These are phyloP conservation scores for Helleia helle DNA, from an alignment of 2,888 invertebrate species.

Conservation along the genomic window DNA sequence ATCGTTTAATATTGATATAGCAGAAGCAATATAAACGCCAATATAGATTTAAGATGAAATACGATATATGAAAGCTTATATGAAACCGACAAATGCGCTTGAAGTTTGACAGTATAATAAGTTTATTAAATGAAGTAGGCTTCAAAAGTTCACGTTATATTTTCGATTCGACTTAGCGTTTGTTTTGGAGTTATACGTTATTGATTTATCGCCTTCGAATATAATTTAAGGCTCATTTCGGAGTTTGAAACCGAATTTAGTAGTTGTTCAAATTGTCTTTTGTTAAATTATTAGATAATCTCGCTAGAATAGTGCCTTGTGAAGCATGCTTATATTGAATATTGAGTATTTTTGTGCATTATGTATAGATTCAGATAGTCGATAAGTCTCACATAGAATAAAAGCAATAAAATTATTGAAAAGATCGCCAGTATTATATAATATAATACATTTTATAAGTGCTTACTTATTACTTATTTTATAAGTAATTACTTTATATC, in stretches of 20 bases:
- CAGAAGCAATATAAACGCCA: slow-evolving; percentile 65
- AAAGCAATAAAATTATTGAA: slow-evolving; percentile 18
- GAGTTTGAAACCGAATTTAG: slow-evolving; percentile 68
- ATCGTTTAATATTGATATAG: slow-evolving; percentile 15
- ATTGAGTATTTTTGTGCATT: slow-evolving; percentile 58
- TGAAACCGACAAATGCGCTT: slow-evolving; percentile 16
- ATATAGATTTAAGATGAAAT: slow-evolving; percentile 52
- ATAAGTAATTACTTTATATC: slow-evolving; percentile 6
- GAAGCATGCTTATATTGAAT: slow-evolving; percentile 57
- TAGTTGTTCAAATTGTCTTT: slow-evolving; percentile 43
- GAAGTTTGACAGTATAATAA: slow-evolving; percentile 5
- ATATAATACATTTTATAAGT: slow-evolving; percentile 10
- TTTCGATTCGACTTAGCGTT: slow-evolving; percentile 29
- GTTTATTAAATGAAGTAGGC: slow-evolving; percentile 30
- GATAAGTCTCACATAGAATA: slow-evolving; percentile 21
- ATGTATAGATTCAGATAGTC: slow-evolving; percentile 33
- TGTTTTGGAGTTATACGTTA: slow-evolving; percentile 41
- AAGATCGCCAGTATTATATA: slow-evolving; percentile 56
- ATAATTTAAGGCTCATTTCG: slow-evolving; percentile 61
- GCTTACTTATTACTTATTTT: too few species aligned
- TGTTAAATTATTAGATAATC: slow-evolving; percentile 47
- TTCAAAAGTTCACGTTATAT: slow-evolving; percentile 28
- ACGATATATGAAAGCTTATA: slow-evolving; percentile 37
- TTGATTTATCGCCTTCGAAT: slow-evolving; percentile 53
- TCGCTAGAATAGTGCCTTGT: slow-evolving; percentile 73